Percentiles rank a stretch among this genome's conserved stretches.
Conservation (phyloP, 2,888 invertebrate genomes). For the Standfussiana lucernea region DNA sequence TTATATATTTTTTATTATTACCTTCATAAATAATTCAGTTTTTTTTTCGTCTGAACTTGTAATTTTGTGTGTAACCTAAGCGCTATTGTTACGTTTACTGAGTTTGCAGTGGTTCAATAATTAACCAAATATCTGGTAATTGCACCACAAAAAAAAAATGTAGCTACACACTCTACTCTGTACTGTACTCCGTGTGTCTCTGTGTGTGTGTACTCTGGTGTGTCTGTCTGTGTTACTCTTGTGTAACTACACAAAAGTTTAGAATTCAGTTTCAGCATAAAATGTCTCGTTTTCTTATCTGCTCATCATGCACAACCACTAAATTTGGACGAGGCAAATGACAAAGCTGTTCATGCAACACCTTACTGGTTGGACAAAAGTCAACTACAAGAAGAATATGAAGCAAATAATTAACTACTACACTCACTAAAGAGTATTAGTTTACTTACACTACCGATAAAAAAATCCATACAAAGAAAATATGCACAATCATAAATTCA, state of each 20-base stretch:
- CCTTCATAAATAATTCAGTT: conserved; percentile 46
- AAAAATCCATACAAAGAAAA: not conserved
- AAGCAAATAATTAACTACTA: not conserved
- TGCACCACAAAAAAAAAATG: not conserved
- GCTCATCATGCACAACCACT: not conserved
- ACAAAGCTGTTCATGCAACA: not conserved
- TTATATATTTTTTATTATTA: conserved; percentile 45
- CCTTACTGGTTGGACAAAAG: not conserved
- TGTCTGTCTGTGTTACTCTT: too few species aligned
- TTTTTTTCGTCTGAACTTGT: conserved; percentile 40
- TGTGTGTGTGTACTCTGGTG: too few species aligned
- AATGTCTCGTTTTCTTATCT: not conserved
- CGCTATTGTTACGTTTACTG: conserved; percentile 46
- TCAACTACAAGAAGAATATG: not conserved
- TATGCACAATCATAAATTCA: not conserved
- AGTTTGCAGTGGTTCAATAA: conserved; percentile 55
- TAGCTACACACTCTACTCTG: too few species aligned
- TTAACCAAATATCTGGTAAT: not conserved
- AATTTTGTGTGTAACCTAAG: conserved; percentile 34
- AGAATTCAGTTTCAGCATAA: not conserved
- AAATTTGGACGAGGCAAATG: not conserved
- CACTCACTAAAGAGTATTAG: not conserved
- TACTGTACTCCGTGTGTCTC: too few species aligned
- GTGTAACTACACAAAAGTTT: not conserved
- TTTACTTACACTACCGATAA: not conserved